These are phyloP conservation scores for Lasaia peninsularis DNA, from an alignment of 1,140 invertebrate genomes.

Conservation along the genomic window DNA sequence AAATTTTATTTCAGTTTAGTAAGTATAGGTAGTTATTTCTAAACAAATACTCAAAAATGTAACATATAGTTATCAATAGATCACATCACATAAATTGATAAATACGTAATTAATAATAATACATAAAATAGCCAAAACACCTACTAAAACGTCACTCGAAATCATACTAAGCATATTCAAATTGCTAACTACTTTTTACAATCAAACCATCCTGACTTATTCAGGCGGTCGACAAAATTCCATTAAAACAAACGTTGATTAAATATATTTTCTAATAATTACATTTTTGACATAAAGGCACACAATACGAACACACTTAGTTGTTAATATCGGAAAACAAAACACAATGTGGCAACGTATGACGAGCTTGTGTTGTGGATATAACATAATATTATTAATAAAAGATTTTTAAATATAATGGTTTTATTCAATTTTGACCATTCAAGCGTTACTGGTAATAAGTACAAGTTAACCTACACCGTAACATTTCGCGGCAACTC, in stretches of 20 bases:
- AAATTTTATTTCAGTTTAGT: not conserved
- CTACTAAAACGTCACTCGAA: slow-evolving; percentile 26
- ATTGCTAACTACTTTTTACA: slow-evolving; percentile 28
- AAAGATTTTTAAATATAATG: too few relatives aligned
- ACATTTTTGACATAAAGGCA: slow-evolving; percentile 21
- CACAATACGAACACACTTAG: slow-evolving; percentile 47
- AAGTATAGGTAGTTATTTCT: not conserved
- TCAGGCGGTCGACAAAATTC: slow-evolving; percentile 28
- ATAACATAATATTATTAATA: not conserved
- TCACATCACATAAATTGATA: slow-evolving; percentile 17
- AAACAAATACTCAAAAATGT: not conserved
- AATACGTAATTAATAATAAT: slow-evolving; percentile 22
- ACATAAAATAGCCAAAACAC: slow-evolving; percentile 74
- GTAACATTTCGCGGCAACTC: too few relatives aligned
- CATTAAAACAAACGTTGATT: slow-evolving; percentile 3
- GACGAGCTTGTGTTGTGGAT: slow-evolving; percentile 50
- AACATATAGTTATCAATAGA: not conserved
- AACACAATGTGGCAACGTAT: slow-evolving; percentile 68
- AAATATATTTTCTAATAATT: too few relatives aligned
- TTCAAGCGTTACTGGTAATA: too few relatives aligned
- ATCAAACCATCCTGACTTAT: slow-evolving; percentile 35
- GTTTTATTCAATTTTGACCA: too few relatives aligned
- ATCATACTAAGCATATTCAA: slow-evolving; percentile 12
- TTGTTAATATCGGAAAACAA: slow-evolving; percentile 53
- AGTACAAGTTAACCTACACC: too few relatives aligned